These are phyloP conservation scores for Antechinus stuartii DNA, from an alignment of 2,113 vertebrate species.

Conservation along the genomic window DNA sequence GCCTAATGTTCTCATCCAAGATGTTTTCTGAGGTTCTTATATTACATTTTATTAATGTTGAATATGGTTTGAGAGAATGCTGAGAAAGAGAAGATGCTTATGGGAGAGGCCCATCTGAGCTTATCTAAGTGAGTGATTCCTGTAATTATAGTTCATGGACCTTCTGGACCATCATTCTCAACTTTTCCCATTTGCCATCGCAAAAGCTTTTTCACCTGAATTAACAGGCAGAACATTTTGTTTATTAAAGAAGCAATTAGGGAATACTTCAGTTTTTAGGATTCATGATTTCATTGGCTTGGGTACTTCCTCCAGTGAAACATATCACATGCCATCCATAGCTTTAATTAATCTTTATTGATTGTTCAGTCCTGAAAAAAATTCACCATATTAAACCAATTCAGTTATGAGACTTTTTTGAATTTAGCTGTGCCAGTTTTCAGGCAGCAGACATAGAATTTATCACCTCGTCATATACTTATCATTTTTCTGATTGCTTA, in stretches of 20 bases:
- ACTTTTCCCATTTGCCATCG: slow-evolving; percentile 11
- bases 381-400: neutral
- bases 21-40: slow-evolving; percentile 26
- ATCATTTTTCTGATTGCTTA: neutral
- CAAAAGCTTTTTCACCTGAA: neutral
- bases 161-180: slow-evolving; percentile 12
- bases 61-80: slow-evolving; percentile 27
- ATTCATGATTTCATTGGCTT: neutral
- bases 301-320: neutral
- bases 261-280: neutral
- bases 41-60: slow-evolving; percentile 26
- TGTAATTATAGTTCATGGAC: slow-evolving; percentile 6
- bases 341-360: neutral
- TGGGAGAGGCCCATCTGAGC: neutral
- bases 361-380: neutral
- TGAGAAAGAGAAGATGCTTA: slow-evolving; percentile 30
- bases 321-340: neutral
- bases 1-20: slow-evolving; percentile 39
- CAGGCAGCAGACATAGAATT: neutral
- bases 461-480: neutral
- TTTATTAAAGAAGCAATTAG: neutral
- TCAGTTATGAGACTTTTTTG: neutral
- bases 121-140: slow-evolving; percentile 28
- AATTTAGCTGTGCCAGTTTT: neutral
- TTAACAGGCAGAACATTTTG: neutral